A percentile compares a stretch with the other conserved stretches of the same genome.
phyloP scores from a whole-genome alignment of 2,888 invertebrate genomes.

The Raillietiella orientalis region DNA sequence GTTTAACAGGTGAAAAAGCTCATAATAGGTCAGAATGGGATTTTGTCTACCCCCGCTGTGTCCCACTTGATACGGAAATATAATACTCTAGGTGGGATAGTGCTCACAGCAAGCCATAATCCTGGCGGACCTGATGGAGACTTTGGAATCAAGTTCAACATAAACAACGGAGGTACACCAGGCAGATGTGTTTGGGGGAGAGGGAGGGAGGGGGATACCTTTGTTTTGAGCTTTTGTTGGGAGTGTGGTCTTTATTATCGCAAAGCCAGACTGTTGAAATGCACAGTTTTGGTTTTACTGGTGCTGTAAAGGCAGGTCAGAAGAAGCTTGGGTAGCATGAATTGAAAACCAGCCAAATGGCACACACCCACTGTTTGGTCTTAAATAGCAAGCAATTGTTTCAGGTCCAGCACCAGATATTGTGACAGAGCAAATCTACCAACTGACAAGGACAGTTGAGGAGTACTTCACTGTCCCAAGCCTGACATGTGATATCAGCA shows the following conservation, averaged over 20 bases:
- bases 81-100: slow-evolving; percentile 49
- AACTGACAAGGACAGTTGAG: slow-evolving; percentile 37
- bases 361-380: too few relatives aligned
- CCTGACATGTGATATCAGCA: slow-evolving; percentile 35
- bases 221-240: too few relatives aligned
- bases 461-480: slow-evolving; percentile 47
- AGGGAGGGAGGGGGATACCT: too few relatives aligned
- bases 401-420: slow-evolving; percentile 74
- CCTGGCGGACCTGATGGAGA: slow-evolving; percentile 91
- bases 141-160: slow-evolving; percentile 97
- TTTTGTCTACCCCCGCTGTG: slow-evolving; percentile 89
- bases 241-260: not conserved
- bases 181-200: too few relatives aligned
- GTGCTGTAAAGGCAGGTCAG: too few relatives aligned
- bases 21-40: slow-evolving; percentile 69
- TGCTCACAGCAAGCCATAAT: slow-evolving; percentile 93
- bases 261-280: not conserved
- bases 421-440: slow-evolving; percentile 59
- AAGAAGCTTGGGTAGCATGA: too few relatives aligned
- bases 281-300: not conserved
- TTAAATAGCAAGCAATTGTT: too few relatives aligned
- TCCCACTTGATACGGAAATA: slow-evolving; percentile 72
- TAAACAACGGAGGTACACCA: slow-evolving; percentile 59
- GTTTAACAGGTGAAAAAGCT: slow-evolving; percentile 37
- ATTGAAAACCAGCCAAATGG: not conserved